Evolutionary conservation across 2,113 vertebrate species (phyloP).

Genomic region (Isurus oxyrinchus): DNA sequence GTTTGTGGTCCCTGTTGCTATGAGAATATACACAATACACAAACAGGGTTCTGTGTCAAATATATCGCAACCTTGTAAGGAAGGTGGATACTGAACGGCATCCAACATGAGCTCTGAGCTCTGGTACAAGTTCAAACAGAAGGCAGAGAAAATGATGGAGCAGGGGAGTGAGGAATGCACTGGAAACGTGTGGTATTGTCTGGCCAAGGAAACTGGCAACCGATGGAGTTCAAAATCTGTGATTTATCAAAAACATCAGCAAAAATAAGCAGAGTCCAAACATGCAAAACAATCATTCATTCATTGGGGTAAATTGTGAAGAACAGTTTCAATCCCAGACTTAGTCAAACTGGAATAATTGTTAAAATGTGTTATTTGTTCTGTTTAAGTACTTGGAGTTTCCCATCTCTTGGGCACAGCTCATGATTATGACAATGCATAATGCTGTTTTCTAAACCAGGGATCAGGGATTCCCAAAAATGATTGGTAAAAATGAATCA

Average conservation of each 20-base stretch:
- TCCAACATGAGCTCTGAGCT: background rate
- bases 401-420: background rate
- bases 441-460: background rate
- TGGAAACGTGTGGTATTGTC: background rate
- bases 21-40: background rate
- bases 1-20: background rate
- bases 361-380: background rate
- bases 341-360: background rate
- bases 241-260: conserved; percentile 9
- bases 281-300: background rate
- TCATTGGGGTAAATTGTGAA: background rate
- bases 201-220: conserved; percentile 7
- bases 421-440: background rate
- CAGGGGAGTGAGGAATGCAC: background rate
- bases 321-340: background rate
- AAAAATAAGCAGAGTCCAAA: background rate
- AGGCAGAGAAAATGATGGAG: background rate
- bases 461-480: background rate
- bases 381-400: background rate
- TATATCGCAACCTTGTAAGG: background rate
- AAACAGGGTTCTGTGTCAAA: background rate
- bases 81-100: background rate
- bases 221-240: background rate
- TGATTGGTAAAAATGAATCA: background rate
- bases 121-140: background rate